Conservation (phyloP, 2,113 vertebrate species). For the Pelvicachromis taeniatus region DNA sequence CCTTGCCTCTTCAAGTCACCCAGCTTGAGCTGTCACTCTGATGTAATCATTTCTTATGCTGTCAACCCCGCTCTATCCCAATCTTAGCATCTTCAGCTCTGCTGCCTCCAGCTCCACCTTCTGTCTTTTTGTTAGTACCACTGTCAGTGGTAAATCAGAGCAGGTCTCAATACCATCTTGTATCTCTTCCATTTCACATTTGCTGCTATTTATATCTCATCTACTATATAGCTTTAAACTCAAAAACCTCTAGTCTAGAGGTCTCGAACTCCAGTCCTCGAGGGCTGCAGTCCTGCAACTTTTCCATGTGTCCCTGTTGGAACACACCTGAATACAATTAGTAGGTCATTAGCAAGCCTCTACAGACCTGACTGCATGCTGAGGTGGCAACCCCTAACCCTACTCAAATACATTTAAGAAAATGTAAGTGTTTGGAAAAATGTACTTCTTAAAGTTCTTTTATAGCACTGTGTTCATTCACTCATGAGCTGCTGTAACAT, state of each 20-base stretch:
- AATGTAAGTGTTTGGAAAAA: too few relatives aligned
- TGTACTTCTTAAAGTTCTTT: too few relatives aligned
- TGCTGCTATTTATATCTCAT: neutral
- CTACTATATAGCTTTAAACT: neutral
- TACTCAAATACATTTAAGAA: too few relatives aligned
- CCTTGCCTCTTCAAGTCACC: neutral
- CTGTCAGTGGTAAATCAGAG: neutral
- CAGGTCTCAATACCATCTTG: neutral
- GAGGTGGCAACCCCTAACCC: too few relatives aligned
- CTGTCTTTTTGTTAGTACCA: neutral
- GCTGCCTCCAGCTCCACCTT: neutral
- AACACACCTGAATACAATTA: too few relatives aligned
- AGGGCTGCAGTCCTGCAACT: too few relatives aligned
- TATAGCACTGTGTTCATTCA: too few relatives aligned
- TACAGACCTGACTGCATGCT: too few relatives aligned
- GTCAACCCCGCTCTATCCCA: fast-evolving
- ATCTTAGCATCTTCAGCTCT: neutral
- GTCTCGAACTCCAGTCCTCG: too few relatives aligned
- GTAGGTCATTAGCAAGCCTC: too few relatives aligned
- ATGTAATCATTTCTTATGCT: neutral
- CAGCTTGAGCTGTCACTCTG: neutral
- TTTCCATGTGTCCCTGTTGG: too few relatives aligned
- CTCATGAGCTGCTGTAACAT: too few relatives aligned
- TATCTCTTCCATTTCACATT: neutral
- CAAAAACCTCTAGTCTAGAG: neutral